Evolutionary conservation across 1,140 invertebrate species (phyloP), one percentile per base, ranked within the genome.

Genomic region (Tetramorium simillimum): DNA sequence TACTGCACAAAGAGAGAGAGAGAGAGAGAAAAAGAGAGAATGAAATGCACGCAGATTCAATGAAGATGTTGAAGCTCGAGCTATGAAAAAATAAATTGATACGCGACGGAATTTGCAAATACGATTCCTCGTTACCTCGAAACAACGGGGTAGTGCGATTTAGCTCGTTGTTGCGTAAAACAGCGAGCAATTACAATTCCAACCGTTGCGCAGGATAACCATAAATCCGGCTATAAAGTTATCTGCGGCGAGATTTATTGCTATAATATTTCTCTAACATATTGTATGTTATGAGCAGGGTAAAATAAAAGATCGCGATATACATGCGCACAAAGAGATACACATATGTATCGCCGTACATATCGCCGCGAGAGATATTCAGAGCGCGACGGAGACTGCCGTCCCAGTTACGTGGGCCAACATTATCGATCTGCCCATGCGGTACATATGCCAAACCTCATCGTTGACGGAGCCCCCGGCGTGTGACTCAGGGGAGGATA

Each of bases 341-440:
- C n/a, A 24, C 43, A 40, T 21, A 2, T 46, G 16, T 33, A 18
- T n/a, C n/a, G n/a, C n/a, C 5, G n/a, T 49, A 70, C 18, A 76
- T 28, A 78, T 67, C 60, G 46, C 46, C 43, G 58, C 40, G 43
- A 21, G 77, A 73, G 40, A 85, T 63, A 56, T 78, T 46, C 49
- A 63, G 24, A 49, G 51, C 37, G 51, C 46, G 49, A 40, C 60
- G 49, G 56, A n/a, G 33, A 62, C 37, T 24, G 77, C 6, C 88
- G 85, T 69, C 81, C 81, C 77, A 90, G 88, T 90, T 90, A 77
- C 76, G 67, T 51, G 86, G 88, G 60, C 69, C 89, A 62, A 43
- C 43, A 77, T 37, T 90, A 90, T 90, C 86, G 89, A 90, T 90
- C 70, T 88, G 56, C 33, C 62, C 62, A 72, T 43, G 70, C 77